Percentiles rank a stretch among this genome's conserved stretches.
phyloP scores from a whole-genome alignment of 2,113 vertebrate genomes.

The Sitta europaea region DNA sequence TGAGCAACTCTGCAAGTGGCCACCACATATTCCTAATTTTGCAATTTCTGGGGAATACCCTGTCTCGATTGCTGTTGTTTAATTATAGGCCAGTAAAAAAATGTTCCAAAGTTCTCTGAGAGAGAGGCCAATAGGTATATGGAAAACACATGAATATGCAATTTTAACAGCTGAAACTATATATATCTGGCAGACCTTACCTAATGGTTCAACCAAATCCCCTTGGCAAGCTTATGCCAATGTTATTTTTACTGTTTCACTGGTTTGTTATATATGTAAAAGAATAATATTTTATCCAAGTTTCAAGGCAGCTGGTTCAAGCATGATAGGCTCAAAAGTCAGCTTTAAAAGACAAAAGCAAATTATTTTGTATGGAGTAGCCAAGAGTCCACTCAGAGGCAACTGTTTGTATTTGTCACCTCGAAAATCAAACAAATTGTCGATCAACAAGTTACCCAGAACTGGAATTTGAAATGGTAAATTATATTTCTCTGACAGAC shows the following conservation, averaged over 20 bases:
- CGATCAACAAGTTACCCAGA: not conserved
- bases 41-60: conserved; percentile 44
- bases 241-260: conserved; percentile 58
- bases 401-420: not conserved
- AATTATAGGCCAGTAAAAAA: conserved; percentile 43
- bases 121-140: conserved; percentile 39
- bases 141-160: conserved; percentile 65
- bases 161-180: conserved; percentile 59
- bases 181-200: conserved; percentile 52
- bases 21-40: not conserved
- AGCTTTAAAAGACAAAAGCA: conserved; percentile 15
- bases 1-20: not conserved
- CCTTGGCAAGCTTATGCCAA: conserved; percentile 45
- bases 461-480: conserved; percentile 2
- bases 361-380: not conserved
- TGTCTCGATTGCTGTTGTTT: conserved; percentile 17
- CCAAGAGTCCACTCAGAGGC: not conserved
- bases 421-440: conserved; percentile 34
- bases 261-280: conserved; percentile 36
- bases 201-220: conserved; percentile 41
- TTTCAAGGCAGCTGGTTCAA: conserved; percentile 29
- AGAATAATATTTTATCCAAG: conserved; percentile 49
- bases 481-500: conserved; percentile 26
- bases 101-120: not conserved
- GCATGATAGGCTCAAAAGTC: conserved; percentile 12